Conservation (phyloP, 1,140 invertebrate species). For the Helicoverpa zea region DNA sequence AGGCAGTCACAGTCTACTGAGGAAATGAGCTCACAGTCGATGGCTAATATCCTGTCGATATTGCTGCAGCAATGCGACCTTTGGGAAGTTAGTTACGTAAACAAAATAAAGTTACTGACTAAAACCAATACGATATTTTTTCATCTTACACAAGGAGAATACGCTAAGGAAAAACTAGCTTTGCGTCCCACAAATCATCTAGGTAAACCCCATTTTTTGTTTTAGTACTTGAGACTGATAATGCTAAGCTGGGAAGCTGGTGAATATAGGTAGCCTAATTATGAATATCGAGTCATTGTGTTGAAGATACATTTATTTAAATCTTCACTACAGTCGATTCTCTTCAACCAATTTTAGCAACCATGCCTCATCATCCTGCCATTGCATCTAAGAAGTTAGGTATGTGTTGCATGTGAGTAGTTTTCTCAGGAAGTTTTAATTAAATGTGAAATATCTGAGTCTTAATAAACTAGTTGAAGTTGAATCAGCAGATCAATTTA, state of each 20-base stretch:
- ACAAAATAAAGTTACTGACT: too few relatives aligned
- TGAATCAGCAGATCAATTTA: constrained; percentile 34
- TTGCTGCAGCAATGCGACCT: constrained; percentile 14
- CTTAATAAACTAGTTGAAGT: constrained; percentile 32
- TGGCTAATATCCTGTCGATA: constrained; percentile 8
- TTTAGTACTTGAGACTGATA: too few relatives aligned
- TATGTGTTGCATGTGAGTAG: constrained; percentile 13
- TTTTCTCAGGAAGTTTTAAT: constrained; percentile 17
- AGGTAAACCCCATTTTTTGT: too few relatives aligned
- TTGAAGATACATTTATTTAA: background rate
- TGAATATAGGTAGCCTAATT: background rate
- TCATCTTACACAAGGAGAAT: too few relatives aligned
- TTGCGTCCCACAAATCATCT: too few relatives aligned
- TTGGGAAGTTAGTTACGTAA: background rate
- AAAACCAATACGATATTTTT: too few relatives aligned
- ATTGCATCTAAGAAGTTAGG: background rate
- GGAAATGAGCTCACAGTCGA: constrained; percentile 19
- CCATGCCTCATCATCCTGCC: too few relatives aligned
- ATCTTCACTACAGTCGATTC: too few relatives aligned
- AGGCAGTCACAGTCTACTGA: background rate
- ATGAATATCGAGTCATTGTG: background rate
- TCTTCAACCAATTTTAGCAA: too few relatives aligned
- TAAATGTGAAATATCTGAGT: constrained; percentile 26
- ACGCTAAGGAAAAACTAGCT: too few relatives aligned
- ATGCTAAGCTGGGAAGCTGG: too few relatives aligned